Evolutionary conservation across 2,113 vertebrate species (phyloP).

Genomic region (Hydropotes inermis): DNA sequence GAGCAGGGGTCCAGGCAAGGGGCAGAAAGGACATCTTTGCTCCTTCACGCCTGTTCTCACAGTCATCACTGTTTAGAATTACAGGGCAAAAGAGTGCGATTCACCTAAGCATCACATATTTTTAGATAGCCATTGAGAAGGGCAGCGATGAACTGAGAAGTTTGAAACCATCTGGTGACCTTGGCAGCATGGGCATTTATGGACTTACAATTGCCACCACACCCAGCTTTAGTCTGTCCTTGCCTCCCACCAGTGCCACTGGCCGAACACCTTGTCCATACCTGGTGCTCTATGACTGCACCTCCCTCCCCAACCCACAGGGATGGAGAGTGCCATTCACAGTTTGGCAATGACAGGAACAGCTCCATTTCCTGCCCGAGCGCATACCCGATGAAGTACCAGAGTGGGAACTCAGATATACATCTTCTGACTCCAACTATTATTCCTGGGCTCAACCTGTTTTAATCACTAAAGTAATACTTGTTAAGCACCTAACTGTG

Average conservation of each 20-base stretch:
- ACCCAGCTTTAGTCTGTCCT: neutral
- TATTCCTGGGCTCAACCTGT: neutral
- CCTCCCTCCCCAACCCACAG: neutral
- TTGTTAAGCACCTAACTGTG: neutral
- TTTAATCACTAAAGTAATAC: neutral
- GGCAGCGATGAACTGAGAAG: neutral
- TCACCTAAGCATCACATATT: neutral
- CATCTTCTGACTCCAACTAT: neutral
- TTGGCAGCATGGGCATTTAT: rapidly evolving
- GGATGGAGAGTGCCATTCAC: neutral
- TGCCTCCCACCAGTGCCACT: rapidly evolving
- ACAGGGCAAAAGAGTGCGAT: neutral
- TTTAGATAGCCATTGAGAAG: neutral
- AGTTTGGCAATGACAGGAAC: neutral
- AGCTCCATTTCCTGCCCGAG: neutral
- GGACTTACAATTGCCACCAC: no score
- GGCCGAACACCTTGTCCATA: rapidly evolving
- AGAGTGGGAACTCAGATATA: neutral
- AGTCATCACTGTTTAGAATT: neutral
- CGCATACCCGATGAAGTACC: rapidly evolving
- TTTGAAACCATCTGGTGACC: neutral
- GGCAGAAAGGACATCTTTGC: neutral
- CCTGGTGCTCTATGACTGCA: neutral
- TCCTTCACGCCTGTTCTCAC: neutral
- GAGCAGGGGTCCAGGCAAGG: neutral